Conservation (phyloP, 2,888 invertebrate species). For the Acanthosoma haemorrhoidale region DNA sequence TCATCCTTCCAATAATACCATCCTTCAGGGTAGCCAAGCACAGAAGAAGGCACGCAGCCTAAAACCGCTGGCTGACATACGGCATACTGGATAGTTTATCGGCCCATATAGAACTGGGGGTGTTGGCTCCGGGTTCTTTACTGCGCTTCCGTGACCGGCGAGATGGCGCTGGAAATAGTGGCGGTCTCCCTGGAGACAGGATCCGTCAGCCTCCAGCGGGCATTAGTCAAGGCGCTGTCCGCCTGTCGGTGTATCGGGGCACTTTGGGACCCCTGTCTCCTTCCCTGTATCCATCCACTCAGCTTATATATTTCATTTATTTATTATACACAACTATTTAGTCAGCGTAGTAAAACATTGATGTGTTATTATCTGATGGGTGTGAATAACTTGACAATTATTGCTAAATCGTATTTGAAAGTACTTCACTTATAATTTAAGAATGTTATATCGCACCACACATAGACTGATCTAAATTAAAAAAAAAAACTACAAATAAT, state of each 20-base stretch:
- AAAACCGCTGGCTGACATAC: neutral
- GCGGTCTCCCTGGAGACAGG: neutral
- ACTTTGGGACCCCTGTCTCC: no score
- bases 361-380: no score
- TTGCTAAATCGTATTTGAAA: no score
- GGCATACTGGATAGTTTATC: neutral
- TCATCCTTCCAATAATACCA: neutral
- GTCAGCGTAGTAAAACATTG: no score
- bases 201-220: neutral
- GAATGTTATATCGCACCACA: no score
- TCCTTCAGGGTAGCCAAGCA: neutral
- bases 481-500: no score
- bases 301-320: no score
- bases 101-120: neutral
- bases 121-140: neutral
- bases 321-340: no score
- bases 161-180: neutral
- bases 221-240: neutral
- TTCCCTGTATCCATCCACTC: no score
- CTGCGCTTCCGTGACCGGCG: neutral
- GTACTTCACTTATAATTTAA: no score
- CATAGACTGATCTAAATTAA: no score
- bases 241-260: neutral
- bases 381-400: no score
- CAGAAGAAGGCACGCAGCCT: neutral